Percentiles rank a stretch among this genome's conserved stretches.
Conservation (phyloP, 1,140 invertebrate genomes). For the Drosophila dunni region DNA sequence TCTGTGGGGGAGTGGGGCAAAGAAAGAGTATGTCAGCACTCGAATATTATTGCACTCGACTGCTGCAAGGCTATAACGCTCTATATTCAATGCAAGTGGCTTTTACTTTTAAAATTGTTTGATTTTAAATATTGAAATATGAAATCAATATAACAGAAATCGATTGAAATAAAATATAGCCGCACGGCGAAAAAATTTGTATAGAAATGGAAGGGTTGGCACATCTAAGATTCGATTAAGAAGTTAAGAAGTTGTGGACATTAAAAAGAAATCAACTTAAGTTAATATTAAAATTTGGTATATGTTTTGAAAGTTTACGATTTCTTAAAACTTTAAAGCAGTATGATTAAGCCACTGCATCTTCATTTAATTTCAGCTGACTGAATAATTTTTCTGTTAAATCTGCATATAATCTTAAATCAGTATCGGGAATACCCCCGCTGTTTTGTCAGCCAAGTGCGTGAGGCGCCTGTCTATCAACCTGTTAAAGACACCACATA, state of each 20-base stretch:
- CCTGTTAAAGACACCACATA: constrained; percentile 25
- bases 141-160: background rate
- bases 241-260: no score
- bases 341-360: no score
- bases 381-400: no score
- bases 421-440: background rate
- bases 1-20: background rate
- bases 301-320: no score
- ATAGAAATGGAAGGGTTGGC: no score
- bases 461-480: constrained; percentile 44
- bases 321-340: no score
- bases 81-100: background rate
- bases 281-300: no score
- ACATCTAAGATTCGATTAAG: no score
- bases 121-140: background rate
- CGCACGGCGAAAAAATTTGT: no score
- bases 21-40: background rate
- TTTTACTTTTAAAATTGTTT: background rate
- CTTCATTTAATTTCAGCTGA: no score
- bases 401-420: no score
- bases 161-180: background rate
- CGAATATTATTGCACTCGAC: background rate
- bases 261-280: no score
- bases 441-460: background rate
- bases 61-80: constrained; percentile 4